Conservation (phyloP, 1,140 invertebrate genomes). For the Leptinotarsa defecta region DNA sequence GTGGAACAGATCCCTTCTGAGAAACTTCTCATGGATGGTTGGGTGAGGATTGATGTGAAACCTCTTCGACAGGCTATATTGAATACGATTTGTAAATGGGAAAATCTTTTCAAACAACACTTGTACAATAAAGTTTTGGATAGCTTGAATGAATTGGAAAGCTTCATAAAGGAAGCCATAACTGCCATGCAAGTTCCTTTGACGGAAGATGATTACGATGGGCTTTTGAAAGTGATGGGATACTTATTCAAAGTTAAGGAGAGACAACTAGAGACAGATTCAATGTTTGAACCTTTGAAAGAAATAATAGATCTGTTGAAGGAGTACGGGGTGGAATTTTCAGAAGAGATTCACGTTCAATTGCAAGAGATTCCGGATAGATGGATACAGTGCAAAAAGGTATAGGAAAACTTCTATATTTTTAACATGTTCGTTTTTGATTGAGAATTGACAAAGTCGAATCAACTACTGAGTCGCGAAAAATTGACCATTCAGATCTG, state of each 20-base stretch:
- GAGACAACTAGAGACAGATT: slow-evolving; percentile 63
- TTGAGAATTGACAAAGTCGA: too few relatives aligned
- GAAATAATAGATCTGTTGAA: slow-evolving; percentile 76
- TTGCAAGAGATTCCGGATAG: slow-evolving; percentile 79
- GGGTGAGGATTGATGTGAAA: slow-evolving; percentile 73
- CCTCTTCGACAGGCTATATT: slow-evolving; percentile 89
- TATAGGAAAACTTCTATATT: slow-evolving; percentile 8
- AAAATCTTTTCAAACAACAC: slow-evolving; percentile 93
- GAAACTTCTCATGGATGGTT: slow-evolving; percentile 45
- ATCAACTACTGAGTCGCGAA: too few relatives aligned
- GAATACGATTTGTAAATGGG: slow-evolving; percentile 92
- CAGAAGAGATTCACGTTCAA: slow-evolving; percentile 66
- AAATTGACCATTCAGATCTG: too few relatives aligned
- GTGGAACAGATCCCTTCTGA: slow-evolving; percentile 53
- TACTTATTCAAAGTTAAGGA: slow-evolving; percentile 67
- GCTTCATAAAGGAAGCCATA: slow-evolving; percentile 65
- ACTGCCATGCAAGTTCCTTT: slow-evolving; percentile 61
- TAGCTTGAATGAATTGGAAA: slow-evolving; percentile 62
- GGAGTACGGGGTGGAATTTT: slow-evolving; percentile 75
- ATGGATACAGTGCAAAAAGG: slow-evolving; percentile 88
- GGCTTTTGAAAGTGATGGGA: slow-evolving; percentile 65
- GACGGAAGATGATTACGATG: slow-evolving; percentile 69
- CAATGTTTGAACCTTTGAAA: slow-evolving; percentile 82
- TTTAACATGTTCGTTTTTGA: too few relatives aligned
- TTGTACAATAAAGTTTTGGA: slow-evolving; percentile 88